A percentile compares a stretch with the other conserved stretches of the same genome.
Conservation (phyloP, 2,888 invertebrate genomes). For the Mimumesa dahlbomi region DNA sequence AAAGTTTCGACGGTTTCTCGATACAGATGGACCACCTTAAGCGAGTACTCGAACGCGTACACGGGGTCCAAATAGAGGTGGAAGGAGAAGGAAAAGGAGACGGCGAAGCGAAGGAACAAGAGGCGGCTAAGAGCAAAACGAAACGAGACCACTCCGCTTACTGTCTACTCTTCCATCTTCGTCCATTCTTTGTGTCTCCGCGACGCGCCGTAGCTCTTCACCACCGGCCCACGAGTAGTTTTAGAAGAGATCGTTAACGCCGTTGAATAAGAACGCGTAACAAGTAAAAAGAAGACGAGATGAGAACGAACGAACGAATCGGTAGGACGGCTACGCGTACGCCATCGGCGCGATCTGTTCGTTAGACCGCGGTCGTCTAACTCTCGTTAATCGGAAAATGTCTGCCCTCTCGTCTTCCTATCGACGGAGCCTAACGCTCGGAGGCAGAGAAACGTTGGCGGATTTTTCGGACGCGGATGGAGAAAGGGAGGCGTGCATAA, state of each 20-base stretch:
- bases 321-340: conserved; percentile 9
- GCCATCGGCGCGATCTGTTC: neutral
- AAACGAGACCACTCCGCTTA: conserved; percentile 51
- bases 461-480: no score
- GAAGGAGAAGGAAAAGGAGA: no score
- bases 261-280: conserved; percentile 34
- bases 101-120: neutral
- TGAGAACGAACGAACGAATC: conserved; percentile 10
- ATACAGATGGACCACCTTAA: neutral
- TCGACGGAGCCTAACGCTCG: no score
- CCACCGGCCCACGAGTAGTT: conserved; percentile 57
- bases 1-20: no score
- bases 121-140: conserved; percentile 19
- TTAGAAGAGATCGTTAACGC: conserved; percentile 69
- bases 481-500: neutral
- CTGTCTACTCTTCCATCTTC: conserved; percentile 33
- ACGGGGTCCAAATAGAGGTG: no score
- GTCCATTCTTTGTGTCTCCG: conserved; percentile 46
- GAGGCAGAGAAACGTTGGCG: no score
- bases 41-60: no score
- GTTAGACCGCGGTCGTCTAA: no score
- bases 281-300: neutral
- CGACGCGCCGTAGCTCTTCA: conserved; percentile 53
- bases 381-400: conserved; percentile 14
- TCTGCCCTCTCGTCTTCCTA: neutral